phyloP scores from a whole-genome alignment of 2,888 invertebrate genomes.

The Eremobia ochroleuca region DNA sequence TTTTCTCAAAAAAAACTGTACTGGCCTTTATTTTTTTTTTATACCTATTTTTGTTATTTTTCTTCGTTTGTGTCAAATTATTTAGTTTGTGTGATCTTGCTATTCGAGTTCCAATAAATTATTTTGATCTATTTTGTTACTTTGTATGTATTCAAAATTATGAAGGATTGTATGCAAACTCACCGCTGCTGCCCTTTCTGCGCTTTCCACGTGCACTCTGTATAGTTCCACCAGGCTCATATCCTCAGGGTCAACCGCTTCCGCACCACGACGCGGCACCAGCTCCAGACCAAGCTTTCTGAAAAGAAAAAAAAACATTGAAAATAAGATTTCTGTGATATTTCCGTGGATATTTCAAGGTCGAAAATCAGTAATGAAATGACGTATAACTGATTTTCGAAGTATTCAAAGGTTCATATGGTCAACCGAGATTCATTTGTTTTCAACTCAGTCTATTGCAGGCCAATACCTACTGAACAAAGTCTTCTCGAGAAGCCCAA shows the following conservation, averaged over 20 bases:
- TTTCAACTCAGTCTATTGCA: background rate
- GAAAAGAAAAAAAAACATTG: conserved; percentile 70
- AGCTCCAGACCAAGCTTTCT: conserved; percentile 98
- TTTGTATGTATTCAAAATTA: too few species aligned
- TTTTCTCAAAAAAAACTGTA: background rate
- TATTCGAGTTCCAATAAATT: background rate
- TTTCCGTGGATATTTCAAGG: background rate
- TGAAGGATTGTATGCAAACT: conserved; percentile 74
- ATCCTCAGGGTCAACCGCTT: conserved; percentile 97
- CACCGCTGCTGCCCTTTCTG: conserved; percentile 94
- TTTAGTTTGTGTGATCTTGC: background rate
- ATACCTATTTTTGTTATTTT: background rate
- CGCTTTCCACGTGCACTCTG: conserved; percentile 94
- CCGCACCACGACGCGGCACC: conserved; percentile 97
- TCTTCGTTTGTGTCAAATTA: background rate
- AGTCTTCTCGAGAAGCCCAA: background rate
- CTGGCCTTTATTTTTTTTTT: background rate
- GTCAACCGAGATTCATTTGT: conserved; percentile 1
- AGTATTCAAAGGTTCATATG: too few species aligned
- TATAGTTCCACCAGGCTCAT: conserved; percentile 97
- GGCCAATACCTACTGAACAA: background rate
- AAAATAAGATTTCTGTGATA: background rate
- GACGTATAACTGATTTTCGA: too few species aligned
- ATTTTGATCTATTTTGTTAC: background rate
- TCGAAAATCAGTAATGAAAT: too few species aligned